Base-by-base conservation (phyloP, 2,797 vertebrate species). In the Lerista edwardsae region DNA sequence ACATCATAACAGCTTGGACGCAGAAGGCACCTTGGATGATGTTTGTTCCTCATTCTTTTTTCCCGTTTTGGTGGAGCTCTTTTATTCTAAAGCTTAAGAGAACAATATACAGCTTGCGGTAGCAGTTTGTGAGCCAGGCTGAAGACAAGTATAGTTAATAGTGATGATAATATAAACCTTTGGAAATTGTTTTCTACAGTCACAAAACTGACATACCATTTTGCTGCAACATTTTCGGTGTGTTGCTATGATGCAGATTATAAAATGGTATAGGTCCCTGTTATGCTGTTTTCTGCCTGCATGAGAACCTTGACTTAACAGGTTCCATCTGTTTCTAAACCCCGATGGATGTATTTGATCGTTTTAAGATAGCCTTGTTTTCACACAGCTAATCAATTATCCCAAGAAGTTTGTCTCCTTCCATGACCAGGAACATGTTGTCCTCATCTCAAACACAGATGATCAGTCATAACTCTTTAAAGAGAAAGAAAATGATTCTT, bases 121-220 rank as follows among this genome's bases (percentile, higher is more conserved):
- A 83, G 41, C 7, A 83, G 31, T 21, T 82, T 90, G 39, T 11
- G 78, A 81, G 29, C 79, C 39, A 75, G 77, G 64, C 25, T 74
- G 65, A 86, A 90, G 86, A 65, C 57, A 82, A 61, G 44, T 77
- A 11, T 61, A 83, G 65, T 79, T 88, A 83, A 86, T 90, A 82
- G 27, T 5, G 69, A 59, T 84, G 78, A 44, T 79, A 64, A 68
- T 83, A 68, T 0, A 83, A 80, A 84, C 61, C 59, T 65, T 64
- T 87, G 75, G 83, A 90, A 81, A 79, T 59, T 65, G 64, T 51
- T 77, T 82, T 91, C 61, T 84, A 62, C 9, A 27, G 1, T 77
- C 83, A 41, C 64, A 86, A 86, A 83, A 59, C 39, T 79, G 55
- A 51, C 57, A 80, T 65, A 64, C 47, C 86, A 27, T 76, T 90